phyloP scores from a whole-genome alignment of 2,113 vertebrate species.

The Muntiacus reevesi region DNA sequence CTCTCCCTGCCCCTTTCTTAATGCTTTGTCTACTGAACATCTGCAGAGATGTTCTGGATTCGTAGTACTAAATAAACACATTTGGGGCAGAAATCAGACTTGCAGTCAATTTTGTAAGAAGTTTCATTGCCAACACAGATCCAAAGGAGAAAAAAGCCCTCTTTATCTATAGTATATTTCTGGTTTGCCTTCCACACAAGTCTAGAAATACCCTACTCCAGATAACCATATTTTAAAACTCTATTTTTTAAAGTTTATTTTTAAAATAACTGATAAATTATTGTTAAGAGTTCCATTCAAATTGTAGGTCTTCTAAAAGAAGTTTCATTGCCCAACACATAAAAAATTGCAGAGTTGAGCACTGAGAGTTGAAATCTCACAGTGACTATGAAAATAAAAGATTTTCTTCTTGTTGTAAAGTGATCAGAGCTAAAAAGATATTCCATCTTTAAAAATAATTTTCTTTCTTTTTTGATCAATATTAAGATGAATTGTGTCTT shows the following conservation, averaged over 20 bases:
- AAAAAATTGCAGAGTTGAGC: not conserved
- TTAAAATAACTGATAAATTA: not conserved
- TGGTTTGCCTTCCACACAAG: not conserved
- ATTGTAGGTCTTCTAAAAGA: not conserved
- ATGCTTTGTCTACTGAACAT: not conserved
- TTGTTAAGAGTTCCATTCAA: not conserved
- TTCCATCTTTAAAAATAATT: not conserved
- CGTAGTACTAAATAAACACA: not conserved
- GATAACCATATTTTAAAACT: not conserved
- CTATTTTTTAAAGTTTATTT: not conserved
- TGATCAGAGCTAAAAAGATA: not conserved
- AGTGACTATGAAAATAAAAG: conserved; percentile 3
- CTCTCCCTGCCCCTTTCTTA: not conserved
- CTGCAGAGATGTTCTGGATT: not conserved
- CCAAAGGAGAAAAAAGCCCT: not conserved
- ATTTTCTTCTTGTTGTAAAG: not conserved
- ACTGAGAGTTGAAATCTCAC: not conserved
- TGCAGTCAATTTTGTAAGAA: not conserved
- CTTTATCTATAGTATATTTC: not conserved
- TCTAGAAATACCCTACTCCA: not conserved
- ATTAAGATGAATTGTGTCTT: not conserved
- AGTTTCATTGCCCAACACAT: not conserved
- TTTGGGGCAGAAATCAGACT: not conserved
- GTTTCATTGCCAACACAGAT: not conserved
- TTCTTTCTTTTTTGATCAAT: not conserved